Evolutionary conservation across 2,797 vertebrate genomes (phyloP).

Genomic region (Macropus fuliginosus): DNA sequence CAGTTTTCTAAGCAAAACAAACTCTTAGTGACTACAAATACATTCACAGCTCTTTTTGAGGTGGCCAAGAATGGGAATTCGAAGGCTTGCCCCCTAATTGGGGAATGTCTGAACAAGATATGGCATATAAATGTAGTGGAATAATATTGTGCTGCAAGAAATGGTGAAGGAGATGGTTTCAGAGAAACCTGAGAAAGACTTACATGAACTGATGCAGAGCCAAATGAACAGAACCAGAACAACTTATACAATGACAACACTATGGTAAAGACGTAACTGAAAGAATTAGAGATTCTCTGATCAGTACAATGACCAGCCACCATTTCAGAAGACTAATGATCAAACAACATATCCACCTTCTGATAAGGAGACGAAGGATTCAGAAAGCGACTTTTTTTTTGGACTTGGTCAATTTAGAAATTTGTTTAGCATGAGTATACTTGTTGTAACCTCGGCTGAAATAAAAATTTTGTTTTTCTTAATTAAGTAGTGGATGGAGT

Average conservation of each 20-base stretch:
- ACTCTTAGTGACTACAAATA: not conserved
- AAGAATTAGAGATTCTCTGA: not conserved
- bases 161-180: not conserved
- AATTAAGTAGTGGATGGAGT: not conserved
- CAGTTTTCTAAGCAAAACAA: not conserved
- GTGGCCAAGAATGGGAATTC: not conserved
- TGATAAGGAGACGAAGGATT: not conserved
- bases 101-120: not conserved
- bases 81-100: not conserved
- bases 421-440: not conserved
- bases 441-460: not conserved
- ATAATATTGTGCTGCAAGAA: not conserved
- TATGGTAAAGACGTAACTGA: not conserved
- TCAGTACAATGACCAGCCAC: not conserved
- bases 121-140: not conserved
- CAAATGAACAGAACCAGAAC: not conserved
- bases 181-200: not conserved
- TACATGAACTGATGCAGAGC: not conserved
- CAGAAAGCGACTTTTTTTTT: not conserved
- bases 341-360: not conserved
- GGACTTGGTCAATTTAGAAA: not conserved
- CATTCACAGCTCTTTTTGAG: not conserved
- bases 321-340: not conserved
- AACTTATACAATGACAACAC: not conserved
- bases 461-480: not conserved